These are phyloP conservation scores for Drosophila orena DNA, from an alignment of 1,140 invertebrate species.

Conservation along the genomic window DNA sequence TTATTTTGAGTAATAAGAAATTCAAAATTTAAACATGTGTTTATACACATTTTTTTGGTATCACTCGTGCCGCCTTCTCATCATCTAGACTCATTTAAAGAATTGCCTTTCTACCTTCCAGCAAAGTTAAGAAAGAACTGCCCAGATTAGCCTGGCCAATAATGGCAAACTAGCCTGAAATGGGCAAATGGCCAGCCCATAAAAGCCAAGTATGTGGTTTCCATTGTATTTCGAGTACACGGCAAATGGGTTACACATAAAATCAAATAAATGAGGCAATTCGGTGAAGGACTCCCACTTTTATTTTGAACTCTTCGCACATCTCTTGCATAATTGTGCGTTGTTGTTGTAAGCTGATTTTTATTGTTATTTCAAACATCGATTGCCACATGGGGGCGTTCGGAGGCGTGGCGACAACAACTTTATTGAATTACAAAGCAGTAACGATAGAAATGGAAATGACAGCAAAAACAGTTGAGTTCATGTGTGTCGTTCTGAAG, in stretches of 20 bases:
- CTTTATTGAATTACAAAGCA: conserved; percentile 66
- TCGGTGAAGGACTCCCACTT: conserved; percentile 42
- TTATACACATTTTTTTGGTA: too few relatives aligned
- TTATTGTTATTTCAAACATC: conserved; percentile 69
- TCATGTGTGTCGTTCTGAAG: conserved; percentile 7
- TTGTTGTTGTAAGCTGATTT: conserved; percentile 30
- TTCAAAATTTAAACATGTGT: too few relatives aligned
- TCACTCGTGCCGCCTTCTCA: neutral
- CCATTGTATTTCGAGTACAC: conserved; percentile 36
- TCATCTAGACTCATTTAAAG: neutral
- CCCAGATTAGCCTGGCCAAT: conserved; percentile 16
- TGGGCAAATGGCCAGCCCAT: conserved; percentile 44
- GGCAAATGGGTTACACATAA: conserved; percentile 52
- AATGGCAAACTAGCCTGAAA: conserved; percentile 44
- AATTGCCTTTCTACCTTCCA: conserved; percentile 16
- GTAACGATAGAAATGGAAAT: conserved; percentile 21
- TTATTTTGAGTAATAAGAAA: neutral
- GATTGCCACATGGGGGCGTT: conserved; percentile 52
- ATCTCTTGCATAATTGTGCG: conserved; percentile 58
- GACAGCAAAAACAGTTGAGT: conserved; percentile 4
- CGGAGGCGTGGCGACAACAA: conserved; percentile 31
- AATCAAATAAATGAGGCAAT: conserved; percentile 69
- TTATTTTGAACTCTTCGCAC: conserved; percentile 61
- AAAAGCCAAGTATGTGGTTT: conserved; percentile 37
- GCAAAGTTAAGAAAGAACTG: conserved; percentile 6